Evolutionary conservation across 2,797 vertebrate species (phyloP).

Genomic region (Lacerta agilis): DNA sequence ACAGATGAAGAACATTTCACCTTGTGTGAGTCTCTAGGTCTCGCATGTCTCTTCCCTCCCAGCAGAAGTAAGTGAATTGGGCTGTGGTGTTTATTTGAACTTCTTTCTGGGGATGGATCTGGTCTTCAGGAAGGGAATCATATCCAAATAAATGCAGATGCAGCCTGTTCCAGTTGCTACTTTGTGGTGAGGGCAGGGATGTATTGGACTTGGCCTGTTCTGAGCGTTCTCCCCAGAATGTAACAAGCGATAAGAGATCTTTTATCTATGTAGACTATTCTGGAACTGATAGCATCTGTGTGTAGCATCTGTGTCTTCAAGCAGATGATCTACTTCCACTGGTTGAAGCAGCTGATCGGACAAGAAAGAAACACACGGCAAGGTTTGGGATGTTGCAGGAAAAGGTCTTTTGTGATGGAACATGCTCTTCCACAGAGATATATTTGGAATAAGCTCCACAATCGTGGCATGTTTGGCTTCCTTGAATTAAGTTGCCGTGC

Average conservation of each 20-base stretch:
- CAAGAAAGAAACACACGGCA: neutral
- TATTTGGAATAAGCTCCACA: neutral
- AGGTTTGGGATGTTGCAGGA: neutral
- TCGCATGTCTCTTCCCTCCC: neutral
- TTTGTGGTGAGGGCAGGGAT: neutral
- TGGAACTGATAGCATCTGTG: neutral
- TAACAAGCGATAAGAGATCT: neutral
- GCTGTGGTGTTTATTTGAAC: neutral
- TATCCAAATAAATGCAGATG: neutral
- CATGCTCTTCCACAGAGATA: neutral
- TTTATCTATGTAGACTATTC: neutral
- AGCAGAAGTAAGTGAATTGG: neutral
- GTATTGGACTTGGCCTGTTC: neutral
- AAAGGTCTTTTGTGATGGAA: neutral
- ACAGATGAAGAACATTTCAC: neutral
- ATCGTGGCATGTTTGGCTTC: neutral
- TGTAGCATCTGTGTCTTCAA: neutral
- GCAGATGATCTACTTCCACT: neutral
- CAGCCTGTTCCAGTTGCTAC: neutral
- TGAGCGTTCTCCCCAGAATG: neutral
- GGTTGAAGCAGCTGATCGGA: neutral
- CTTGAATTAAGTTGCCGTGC: neutral
- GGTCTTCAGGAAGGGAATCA: neutral
- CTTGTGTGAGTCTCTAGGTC: neutral
- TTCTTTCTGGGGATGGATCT: neutral